Evolutionary conservation across 1,140 invertebrate species (phyloP).

Genomic region (Eurosta solidaginis): DNA sequence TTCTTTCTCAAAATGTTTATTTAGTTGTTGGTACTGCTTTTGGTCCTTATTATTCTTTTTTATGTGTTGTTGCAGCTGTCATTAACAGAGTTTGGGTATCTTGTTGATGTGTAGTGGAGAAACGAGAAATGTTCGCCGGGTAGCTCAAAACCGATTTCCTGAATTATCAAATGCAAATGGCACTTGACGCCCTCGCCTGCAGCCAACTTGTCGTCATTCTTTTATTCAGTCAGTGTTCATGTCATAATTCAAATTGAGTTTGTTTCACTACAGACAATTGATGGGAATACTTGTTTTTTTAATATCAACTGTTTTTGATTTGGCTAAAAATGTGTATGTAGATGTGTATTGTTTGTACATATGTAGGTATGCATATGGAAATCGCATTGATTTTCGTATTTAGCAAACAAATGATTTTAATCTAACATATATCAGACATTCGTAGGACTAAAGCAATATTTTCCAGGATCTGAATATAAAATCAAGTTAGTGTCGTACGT

Average conservation of each 20-base stretch:
- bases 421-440: no score
- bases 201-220: neutral
- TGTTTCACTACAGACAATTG: neutral
- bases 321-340: neutral
- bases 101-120: neutral
- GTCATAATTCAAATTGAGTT: slow-evolving; percentile 26
- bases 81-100: neutral
- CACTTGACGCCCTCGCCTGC: slow-evolving; percentile 11
- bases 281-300: neutral
- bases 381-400: neutral
- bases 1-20: slow-evolving; percentile 5
- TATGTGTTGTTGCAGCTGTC: slow-evolving; percentile 13
- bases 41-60: neutral
- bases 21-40: neutral
- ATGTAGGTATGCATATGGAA: neutral
- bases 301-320: neutral
- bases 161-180: slow-evolving; percentile 16
- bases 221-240: neutral
- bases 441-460: no score
- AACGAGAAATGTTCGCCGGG: neutral
- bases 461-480: no score
- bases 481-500: no score
- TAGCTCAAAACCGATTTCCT: slow-evolving; percentile 2
- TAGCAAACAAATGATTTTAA: no score
- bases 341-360: neutral